Conservation (phyloP, 2,888 invertebrate genomes). For the Invenusta paracnida region DNA sequence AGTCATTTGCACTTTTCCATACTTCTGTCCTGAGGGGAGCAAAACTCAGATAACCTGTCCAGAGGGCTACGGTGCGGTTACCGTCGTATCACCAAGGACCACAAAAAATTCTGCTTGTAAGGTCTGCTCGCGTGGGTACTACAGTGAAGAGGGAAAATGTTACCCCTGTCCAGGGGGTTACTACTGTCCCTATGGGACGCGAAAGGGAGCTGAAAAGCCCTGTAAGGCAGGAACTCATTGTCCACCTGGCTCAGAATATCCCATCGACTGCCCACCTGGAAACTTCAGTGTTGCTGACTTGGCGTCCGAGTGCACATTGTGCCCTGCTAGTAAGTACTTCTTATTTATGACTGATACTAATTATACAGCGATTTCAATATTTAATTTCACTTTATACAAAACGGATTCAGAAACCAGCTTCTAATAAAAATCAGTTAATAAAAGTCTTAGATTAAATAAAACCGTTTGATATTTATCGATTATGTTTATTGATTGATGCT, state of each 20-base stretch:
- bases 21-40: constrained; percentile 55
- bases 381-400: no score
- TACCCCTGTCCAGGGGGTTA: constrained; percentile 52
- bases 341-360: no score
- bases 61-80: constrained; percentile 52
- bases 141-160: constrained; percentile 53
- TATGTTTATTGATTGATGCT: no score
- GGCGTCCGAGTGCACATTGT: background rate
- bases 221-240: constrained; percentile 48
- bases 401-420: no score
- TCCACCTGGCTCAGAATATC: constrained; percentile 49
- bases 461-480: no score
- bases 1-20: constrained; percentile 51
- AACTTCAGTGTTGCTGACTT: constrained; percentile 50
- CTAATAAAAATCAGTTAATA: no score
- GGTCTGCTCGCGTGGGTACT: constrained; percentile 54
- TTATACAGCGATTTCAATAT: no score
- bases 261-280: constrained; percentile 52
- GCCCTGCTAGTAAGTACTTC: background rate
- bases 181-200: constrained; percentile 56
- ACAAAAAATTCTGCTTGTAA: constrained; percentile 50
- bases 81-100: constrained; percentile 51
- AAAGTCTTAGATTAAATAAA: no score
- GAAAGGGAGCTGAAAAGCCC: constrained; percentile 49
- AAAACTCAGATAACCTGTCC: constrained; percentile 53